Percentiles rank a stretch among this genome's conserved stretches.
Evolutionary conservation across 2,888 invertebrate genomes (phyloP).

Genomic region (Rhingia rostrata): DNA sequence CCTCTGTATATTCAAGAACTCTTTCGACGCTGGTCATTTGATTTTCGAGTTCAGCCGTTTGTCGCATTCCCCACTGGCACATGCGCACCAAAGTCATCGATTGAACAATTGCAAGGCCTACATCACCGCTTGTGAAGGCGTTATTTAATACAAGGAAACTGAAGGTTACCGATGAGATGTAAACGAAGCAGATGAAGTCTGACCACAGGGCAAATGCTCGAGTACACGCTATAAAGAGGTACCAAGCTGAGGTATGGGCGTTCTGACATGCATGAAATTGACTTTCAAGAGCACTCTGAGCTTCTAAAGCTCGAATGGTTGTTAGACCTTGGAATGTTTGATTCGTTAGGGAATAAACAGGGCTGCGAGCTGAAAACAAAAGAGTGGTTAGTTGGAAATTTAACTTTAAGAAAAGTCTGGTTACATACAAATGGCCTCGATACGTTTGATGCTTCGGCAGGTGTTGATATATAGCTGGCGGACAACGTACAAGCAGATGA

Average conservation of each 20-base stretch:
- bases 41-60: constrained; percentile 92
- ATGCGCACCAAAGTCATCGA: constrained; percentile 89
- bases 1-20: constrained; percentile 90
- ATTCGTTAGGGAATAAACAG: constrained; percentile 90
- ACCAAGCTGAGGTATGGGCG: constrained; percentile 89
- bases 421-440: constrained; percentile 82
- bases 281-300: constrained; percentile 85
- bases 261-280: constrained; percentile 87
- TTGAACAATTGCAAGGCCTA: constrained; percentile 89
- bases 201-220: constrained; percentile 97
- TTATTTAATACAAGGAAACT: constrained; percentile 89
- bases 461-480: constrained; percentile 85
- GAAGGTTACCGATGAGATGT: constrained; percentile 92
- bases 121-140: constrained; percentile 85
- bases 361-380: constrained; percentile 87
- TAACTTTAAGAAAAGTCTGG: neutral
- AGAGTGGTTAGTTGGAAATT: neutral
- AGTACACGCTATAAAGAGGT: constrained; percentile 92
- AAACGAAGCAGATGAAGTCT: constrained; percentile 93
- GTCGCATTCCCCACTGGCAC: constrained; percentile 93
- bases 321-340: constrained; percentile 90
- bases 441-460: constrained; percentile 84
- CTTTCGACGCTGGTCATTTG: constrained; percentile 93
- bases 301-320: constrained; percentile 89
- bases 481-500: constrained; percentile 85